phyloP scores from a whole-genome alignment of 1,140 invertebrate species.

The Eriocheir sinensis region DNA sequence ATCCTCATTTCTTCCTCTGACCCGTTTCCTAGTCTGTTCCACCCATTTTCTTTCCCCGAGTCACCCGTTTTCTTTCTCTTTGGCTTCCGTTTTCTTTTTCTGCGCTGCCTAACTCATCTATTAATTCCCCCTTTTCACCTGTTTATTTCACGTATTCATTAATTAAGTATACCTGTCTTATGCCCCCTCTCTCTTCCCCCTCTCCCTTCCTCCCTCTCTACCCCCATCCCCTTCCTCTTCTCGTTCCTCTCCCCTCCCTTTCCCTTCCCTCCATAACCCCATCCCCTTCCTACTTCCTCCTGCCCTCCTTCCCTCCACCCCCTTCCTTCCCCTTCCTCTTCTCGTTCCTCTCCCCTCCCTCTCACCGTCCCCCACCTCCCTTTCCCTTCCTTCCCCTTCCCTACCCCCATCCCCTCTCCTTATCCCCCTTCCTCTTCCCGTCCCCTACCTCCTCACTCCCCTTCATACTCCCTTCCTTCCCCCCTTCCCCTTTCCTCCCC shows the following conservation, averaged over 20 bases:
- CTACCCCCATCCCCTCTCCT: too few species aligned
- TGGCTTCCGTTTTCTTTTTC: background rate
- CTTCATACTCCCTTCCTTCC: too few species aligned
- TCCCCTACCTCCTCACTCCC: too few species aligned
- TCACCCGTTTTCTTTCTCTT: background rate
- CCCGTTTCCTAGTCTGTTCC: too few species aligned
- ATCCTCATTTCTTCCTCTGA: too few species aligned
- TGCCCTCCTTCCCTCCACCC: background rate
- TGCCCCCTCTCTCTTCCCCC: background rate
- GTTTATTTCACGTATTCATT: background rate
- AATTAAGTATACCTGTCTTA: background rate
- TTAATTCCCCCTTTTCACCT: background rate
- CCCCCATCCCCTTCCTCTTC: background rate
- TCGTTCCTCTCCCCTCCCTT: background rate
- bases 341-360: background rate
- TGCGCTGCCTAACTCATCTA: background rate
- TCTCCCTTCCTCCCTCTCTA: background rate
- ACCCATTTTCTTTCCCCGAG: background rate
- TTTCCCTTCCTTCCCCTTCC: background rate
- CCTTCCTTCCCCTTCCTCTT: background rate
- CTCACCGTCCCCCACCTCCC: background rate
- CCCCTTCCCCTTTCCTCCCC: too few species aligned
- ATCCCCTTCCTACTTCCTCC: background rate
- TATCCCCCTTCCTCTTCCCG: too few species aligned
- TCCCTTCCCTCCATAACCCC: background rate